Percentiles rank a stretch among this genome's conserved stretches.
These are phyloP conservation scores for Stenopsyche tienmushanensis DNA, from an alignment of 1,140 invertebrate genomes.

Conservation along the genomic window DNA sequence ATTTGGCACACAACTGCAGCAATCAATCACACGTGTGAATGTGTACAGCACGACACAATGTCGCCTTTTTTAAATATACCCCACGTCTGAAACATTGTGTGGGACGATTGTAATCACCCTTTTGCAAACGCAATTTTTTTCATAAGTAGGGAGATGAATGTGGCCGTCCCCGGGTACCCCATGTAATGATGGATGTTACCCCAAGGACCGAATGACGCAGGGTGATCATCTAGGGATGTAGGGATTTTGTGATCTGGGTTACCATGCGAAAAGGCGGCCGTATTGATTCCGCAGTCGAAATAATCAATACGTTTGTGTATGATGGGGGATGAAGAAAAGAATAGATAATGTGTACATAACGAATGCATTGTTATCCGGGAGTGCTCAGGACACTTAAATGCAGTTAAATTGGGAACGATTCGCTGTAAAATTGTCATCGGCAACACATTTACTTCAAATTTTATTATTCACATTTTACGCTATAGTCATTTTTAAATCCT, in stretches of 20 bases:
- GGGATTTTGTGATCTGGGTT: conserved; percentile 35
- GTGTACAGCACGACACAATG: neutral
- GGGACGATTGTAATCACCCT: conserved; percentile 35
- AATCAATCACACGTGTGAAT: conserved; percentile 16
- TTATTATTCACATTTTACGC: no score
- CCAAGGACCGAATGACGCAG: conserved; percentile 21
- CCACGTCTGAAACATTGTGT: conserved; percentile 4
- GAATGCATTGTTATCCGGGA: neutral
- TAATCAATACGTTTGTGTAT: conserved; percentile 28
- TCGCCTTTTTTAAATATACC: neutral
- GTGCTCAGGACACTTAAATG: no score
- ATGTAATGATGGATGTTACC: conserved; percentile 35
- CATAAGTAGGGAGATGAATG: conserved; percentile 4
- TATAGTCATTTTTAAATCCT: no score
- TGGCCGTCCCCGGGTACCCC: conserved; percentile 13
- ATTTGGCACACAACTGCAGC: no score
- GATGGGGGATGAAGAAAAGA: neutral
- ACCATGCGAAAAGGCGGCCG: conserved; percentile 18
- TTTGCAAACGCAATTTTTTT: conserved; percentile 32
- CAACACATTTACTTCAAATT: no score
- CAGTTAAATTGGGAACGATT: no score
- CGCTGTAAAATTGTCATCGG: no score
- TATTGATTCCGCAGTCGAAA: conserved; percentile 35
- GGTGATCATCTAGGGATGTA: conserved; percentile 7
- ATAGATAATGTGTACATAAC: neutral